Evolutionary conservation across 2,797 vertebrate genomes (phyloP), one percentile per base, ranked within the genome.

Genomic region (Pseudochaenichthys georgianus): DNA sequence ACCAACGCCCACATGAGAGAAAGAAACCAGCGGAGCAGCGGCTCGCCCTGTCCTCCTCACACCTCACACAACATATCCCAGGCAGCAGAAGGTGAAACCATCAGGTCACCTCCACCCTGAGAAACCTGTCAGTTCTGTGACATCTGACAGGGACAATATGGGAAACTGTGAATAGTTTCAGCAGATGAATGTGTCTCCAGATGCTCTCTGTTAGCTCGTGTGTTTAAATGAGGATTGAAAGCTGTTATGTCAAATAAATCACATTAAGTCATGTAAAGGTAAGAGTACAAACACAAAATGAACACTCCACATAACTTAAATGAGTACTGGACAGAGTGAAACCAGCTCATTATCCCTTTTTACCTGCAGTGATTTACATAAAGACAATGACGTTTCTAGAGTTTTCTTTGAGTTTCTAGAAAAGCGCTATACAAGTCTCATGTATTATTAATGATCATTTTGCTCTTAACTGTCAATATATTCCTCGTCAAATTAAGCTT

Each of bases 1-100:
- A 85, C 78, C 92, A 89, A 93, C 90, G 78, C 91, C 92, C 85
- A 82, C 54, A 66, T 34, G 3, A 64, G 52, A 79, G 76, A 75
- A 28, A 75, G 76, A 76, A 93, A 93, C 87, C 78, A 83, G 87
- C 72, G 73, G 54, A 88, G 85, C 77, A 53, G 83, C 28, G 2
- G 50, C 66, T 63, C 12, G 76, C 73, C 79, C 67, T 10, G 54
- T 81, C 87, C 79, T 70, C 55, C 23, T 83, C 82, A 70, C 59
- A 65, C 68, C 43, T 10, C 12, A 43, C 6, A 75, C 38, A 16
- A 23, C 31, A 12, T 2, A 41, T 46, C 54, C 61, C 28, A 53
- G 47, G n/a, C 23, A 48, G 43, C 47, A 38, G 8, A 54, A 55
- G 64, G 75, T 70, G 77, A 75, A 70, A 61, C 51, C 42, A 53